Base-by-base conservation (phyloP, 2,888 invertebrate genomes). In the Physocephala rufipes region DNA sequence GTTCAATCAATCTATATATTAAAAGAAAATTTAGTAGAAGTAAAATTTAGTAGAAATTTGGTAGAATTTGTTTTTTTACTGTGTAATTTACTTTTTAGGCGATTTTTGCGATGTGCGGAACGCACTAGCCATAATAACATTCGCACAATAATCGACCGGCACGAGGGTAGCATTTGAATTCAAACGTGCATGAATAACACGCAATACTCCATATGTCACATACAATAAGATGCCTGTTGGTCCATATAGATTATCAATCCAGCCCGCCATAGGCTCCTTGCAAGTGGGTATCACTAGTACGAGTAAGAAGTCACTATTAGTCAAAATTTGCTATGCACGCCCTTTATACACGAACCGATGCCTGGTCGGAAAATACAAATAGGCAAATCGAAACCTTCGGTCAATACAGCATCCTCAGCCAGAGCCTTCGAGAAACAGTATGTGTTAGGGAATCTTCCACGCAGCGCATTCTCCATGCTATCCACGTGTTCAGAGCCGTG, bases 401-500 rank as follows among this genome's bases (percentile, higher is more conserved):
- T 87, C 47, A 87, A 83, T 4, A 92, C 84, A 28, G 90, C 79
- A 74, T 89, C 88, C 82, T 93, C 93, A 0, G 91, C 91, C 70
- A 93, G 82, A 9, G 91, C 90, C 84, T 93, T 93, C 9, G 93
- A 92, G 81, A 88, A 91, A 4, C 91, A 90, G 84, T 93, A 93
- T 1, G 92, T 92, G 81, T 93, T 93, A 2, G 92, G 92, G 73
- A 77, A 84, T 24, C 76, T 79, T 43, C 79, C 80, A 43, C 81
- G 71, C 61, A 85, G 72, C 2, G 78, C 78, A 0, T 76, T 67
- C 26, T 84, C 76, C 73, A 87, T 80, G 9, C 76, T 76, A 67
- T 86, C 83, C 1, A 87, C 62, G 13, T 82, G 78, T 43, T 86
- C 82, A 2, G 82, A 79, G 73, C 84, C 84, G 9, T 86, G 74